Conservation (phyloP, 2,888 invertebrate genomes). For the Pimpla rufipes region DNA sequence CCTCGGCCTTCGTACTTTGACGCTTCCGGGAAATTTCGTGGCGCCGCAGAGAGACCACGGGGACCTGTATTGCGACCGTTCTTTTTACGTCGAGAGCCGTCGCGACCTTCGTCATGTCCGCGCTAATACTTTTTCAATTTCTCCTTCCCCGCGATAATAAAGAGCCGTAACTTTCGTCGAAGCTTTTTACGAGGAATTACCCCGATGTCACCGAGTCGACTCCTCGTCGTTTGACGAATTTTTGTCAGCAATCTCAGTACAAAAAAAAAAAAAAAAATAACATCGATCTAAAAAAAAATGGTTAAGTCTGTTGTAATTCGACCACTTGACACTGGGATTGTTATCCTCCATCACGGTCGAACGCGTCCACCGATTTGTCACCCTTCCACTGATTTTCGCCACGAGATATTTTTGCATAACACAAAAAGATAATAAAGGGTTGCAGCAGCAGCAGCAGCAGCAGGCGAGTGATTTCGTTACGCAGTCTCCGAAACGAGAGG, state of each 20-base stretch:
- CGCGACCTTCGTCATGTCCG: background rate
- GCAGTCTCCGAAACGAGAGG: background rate
- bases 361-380: too few species aligned
- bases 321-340: too few species aligned
- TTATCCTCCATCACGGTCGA: too few species aligned
- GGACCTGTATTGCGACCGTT: background rate
- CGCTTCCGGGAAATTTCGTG: conserved; percentile 41
- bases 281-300: too few species aligned
- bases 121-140: conserved; percentile 25
- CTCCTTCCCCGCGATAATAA: background rate
- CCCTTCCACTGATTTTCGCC: too few species aligned
- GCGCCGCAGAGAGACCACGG: background rate
- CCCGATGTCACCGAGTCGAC: too few species aligned
- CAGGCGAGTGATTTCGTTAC: background rate
- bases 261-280: too few species aligned
- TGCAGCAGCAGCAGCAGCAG: too few species aligned
- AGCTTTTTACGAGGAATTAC: background rate
- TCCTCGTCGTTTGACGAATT: background rate
- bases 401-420: too few species aligned
- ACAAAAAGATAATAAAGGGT: too few species aligned
- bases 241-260: too few species aligned
- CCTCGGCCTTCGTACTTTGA: conserved; percentile 33
- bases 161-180: background rate
- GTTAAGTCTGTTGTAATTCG: too few species aligned
- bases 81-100: background rate